These are phyloP conservation scores for Carposina sasakii DNA, from an alignment of 1,140 invertebrate species.

Conservation along the genomic window DNA sequence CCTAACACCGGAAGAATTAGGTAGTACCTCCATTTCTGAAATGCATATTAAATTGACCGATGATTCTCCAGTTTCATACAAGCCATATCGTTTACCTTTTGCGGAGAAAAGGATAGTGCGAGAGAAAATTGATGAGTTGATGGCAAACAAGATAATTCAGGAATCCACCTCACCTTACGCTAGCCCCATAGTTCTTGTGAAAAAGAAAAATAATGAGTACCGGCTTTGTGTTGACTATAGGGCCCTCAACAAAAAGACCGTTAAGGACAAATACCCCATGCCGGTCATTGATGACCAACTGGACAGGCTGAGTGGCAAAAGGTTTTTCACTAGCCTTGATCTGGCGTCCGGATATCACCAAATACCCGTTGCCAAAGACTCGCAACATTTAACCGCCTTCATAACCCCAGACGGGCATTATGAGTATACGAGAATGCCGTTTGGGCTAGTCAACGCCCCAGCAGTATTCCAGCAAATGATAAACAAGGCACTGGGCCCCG, in stretches of 20 bases:
- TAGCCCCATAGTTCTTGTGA: slow-evolving; percentile 25
- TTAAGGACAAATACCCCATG: slow-evolving; percentile 19
- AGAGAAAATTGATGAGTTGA: slow-evolving; percentile 26
- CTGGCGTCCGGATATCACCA: slow-evolving; percentile 8
- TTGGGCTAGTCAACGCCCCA: neutral
- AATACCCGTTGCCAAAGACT: neutral
- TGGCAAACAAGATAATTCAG: slow-evolving; percentile 8
- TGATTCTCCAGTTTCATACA: slow-evolving; percentile 21
- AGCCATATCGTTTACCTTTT: slow-evolving; percentile 22
- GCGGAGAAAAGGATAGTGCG: slow-evolving; percentile 26
- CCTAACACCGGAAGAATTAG: slow-evolving; percentile 18
- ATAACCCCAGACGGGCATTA: neutral
- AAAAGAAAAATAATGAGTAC: slow-evolving; percentile 26
- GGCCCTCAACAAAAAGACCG: slow-evolving; percentile 36
- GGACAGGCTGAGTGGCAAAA: slow-evolving; percentile 19
- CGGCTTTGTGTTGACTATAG: slow-evolving; percentile 31
- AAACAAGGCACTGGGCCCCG: slow-evolving; percentile 16
- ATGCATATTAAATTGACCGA: slow-evolving; percentile 24
- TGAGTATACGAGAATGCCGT: slow-evolving; percentile 1
- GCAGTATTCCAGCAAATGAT: slow-evolving; percentile 14
- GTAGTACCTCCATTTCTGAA: slow-evolving; percentile 8
- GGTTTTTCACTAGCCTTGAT: slow-evolving; percentile 24
- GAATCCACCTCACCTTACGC: slow-evolving; percentile 24
- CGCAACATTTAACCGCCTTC: slow-evolving; percentile 14
- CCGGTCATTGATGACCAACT: slow-evolving; percentile 9